These are phyloP conservation scores for Gyrodactylus bullatarudis DNA, from an alignment of 1,140 invertebrate species.

Conservation along the genomic window DNA sequence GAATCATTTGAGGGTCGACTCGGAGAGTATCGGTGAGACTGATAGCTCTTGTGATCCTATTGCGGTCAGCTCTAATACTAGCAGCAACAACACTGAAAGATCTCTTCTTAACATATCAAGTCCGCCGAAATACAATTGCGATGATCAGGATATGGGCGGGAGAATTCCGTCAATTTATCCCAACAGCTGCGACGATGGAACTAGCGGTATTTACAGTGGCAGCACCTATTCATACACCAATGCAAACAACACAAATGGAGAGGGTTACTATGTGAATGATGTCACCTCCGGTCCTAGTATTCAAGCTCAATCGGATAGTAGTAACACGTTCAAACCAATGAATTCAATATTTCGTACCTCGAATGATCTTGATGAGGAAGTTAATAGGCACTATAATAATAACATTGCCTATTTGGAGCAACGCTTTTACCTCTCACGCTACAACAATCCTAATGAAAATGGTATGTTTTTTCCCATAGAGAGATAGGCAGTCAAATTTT, in stretches of 20 bases:
- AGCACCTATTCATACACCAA: not conserved
- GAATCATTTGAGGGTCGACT: not conserved
- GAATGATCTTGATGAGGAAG: no score
- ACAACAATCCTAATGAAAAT: no score
- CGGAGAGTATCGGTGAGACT: not conserved
- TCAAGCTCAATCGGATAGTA: no score
- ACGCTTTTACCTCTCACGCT: no score
- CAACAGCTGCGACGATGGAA: not conserved
- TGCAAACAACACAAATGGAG: not conserved
- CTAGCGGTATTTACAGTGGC: no score
- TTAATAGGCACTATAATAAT: no score
- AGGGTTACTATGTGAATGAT: no score
- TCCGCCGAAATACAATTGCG: not conserved
- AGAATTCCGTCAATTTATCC: no score
- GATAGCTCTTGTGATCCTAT: not conserved
- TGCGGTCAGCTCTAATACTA: not conserved
- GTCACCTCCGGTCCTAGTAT: no score
- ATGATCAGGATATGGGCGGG: not conserved
- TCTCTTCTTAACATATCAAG: not conserved
- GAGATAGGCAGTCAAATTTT: no score
- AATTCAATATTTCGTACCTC: not conserved
- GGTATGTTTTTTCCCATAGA: no score
- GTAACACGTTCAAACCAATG: no score
- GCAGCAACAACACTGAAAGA: not conserved
- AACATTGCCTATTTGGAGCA: not conserved